A percentile compares a stretch with the other conserved stretches of the same genome.
phyloP scores from a whole-genome alignment of 2,888 invertebrate genomes.

The Xiphydria camelus region DNA sequence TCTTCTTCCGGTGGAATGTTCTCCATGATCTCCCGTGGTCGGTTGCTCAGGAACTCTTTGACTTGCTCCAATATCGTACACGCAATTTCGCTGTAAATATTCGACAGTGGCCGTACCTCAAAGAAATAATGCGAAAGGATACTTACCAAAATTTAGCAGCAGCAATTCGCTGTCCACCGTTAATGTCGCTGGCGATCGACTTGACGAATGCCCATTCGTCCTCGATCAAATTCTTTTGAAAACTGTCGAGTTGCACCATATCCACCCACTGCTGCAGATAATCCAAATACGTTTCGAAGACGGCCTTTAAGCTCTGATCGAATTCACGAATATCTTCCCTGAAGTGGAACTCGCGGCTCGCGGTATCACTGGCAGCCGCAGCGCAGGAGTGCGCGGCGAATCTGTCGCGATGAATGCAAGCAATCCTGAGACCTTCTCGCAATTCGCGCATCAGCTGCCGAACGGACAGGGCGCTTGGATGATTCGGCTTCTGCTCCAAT shows the following conservation, averaged over 20 bases:
- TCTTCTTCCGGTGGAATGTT: conserved; percentile 30
- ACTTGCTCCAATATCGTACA: conserved; percentile 61
- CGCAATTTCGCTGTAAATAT: conserved; percentile 58
- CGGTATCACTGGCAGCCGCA: conserved; percentile 61
- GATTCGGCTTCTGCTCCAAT: conserved; percentile 78
- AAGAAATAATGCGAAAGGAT: too few relatives aligned
- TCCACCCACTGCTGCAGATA: conserved; percentile 84
- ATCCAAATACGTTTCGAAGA: conserved; percentile 82
- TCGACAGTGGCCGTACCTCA: background rate
- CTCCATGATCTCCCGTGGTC: conserved; percentile 49
- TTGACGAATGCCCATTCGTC: conserved; percentile 89
- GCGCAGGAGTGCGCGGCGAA: conserved; percentile 70
- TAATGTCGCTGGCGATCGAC: conserved; percentile 75
- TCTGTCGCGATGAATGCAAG: conserved; percentile 78
- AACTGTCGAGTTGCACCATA: conserved; percentile 64
- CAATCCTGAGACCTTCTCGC: conserved; percentile 84
- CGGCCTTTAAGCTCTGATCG: conserved; percentile 75
- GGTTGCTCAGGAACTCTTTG: conserved; percentile 58
- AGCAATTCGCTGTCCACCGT: conserved; percentile 73
- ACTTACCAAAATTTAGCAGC: conserved; percentile 76
- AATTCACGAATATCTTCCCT: conserved; percentile 70
- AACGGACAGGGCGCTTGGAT: conserved; percentile 84
- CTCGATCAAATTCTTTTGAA: conserved; percentile 78
- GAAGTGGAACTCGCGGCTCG: conserved; percentile 59
- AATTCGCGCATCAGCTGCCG: conserved; percentile 88